phyloP scores from a whole-genome alignment of 2,797 vertebrate genomes.

The Gymnothorax reevesii region DNA sequence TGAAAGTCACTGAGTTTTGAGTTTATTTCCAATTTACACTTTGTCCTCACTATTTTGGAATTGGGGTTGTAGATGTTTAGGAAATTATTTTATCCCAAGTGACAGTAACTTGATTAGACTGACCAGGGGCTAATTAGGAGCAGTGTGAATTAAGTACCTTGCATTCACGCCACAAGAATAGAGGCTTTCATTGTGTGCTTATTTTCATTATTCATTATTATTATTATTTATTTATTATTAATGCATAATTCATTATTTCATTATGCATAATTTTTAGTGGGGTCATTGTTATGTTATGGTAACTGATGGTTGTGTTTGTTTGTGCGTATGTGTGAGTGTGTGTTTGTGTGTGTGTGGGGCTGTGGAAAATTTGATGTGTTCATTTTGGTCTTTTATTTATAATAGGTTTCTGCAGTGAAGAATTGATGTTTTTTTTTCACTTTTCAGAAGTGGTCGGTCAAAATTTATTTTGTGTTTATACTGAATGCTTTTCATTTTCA shows the following conservation, averaged over 20 bases:
- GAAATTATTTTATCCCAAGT: no score
- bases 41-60: no score
- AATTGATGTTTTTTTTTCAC: not conserved
- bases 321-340: not conserved
- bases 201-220: no score
- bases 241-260: no score
- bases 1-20: no score
- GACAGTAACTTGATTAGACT: no score
- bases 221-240: no score
- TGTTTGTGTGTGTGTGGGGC: not conserved
- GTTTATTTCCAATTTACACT: no score
- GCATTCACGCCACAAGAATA: not conserved
- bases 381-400: conserved; percentile 11
- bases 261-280: not conserved
- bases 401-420: not conserved
- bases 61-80: no score
- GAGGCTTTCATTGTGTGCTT: no score
- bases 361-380: conserved; percentile 15
- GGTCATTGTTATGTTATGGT: not conserved
- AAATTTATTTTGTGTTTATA: conserved; percentile 41
- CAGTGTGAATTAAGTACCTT: not conserved
- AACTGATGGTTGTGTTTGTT: not conserved
- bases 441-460: not conserved
- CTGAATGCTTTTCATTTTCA: conserved; percentile 44
- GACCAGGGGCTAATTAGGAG: not conserved